Evolutionary conservation across 2,797 vertebrate genomes (phyloP).

Genomic region (Parambassis ranga): DNA sequence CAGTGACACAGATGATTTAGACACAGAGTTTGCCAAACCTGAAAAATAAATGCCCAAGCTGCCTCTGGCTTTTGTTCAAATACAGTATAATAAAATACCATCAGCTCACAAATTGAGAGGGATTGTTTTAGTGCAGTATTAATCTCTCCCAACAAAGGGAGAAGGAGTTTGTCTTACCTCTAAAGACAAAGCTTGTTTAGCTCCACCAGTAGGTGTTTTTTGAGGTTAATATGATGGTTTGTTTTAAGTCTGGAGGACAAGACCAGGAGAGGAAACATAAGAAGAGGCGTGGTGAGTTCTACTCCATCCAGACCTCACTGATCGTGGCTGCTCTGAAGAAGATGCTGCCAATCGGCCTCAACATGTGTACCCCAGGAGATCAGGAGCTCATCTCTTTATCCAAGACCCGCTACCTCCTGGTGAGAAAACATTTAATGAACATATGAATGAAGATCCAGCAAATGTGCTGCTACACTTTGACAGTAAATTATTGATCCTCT

Average conservation of each 20-base stretch:
- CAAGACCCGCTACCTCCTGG: constrained; percentile 90
- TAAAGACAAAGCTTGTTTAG: constrained; percentile 1
- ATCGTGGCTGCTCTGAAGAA: constrained; percentile 98
- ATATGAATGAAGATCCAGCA: not conserved
- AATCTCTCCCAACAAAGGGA: not conserved
- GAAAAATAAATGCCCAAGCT: constrained; percentile 31
- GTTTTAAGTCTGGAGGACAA: constrained; percentile 91
- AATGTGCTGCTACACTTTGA: not conserved
- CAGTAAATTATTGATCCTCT: not conserved
- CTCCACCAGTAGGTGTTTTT: not conserved
- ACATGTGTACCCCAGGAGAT: constrained; percentile 98
- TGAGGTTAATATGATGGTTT: constrained; percentile 24
- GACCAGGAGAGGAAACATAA: constrained; percentile 97
- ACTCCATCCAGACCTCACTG: constrained; percentile 97
- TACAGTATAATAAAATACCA: constrained; percentile 7
- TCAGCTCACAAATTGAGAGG: not conserved
- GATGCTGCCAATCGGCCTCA: constrained; percentile 98
- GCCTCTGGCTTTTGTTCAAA: constrained; percentile 41
- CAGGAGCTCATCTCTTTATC: constrained; percentile 97
- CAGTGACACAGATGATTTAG: constrained; percentile 18
- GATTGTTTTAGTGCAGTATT: constrained; percentile 6
- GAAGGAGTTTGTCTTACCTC: not conserved
- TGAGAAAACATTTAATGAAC: constrained; percentile 69
- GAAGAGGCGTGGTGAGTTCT: constrained; percentile 93
- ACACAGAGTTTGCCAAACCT: constrained; percentile 31